Base-by-base conservation (phyloP, 2,797 vertebrate species). In the Merluccius polli region DNA sequence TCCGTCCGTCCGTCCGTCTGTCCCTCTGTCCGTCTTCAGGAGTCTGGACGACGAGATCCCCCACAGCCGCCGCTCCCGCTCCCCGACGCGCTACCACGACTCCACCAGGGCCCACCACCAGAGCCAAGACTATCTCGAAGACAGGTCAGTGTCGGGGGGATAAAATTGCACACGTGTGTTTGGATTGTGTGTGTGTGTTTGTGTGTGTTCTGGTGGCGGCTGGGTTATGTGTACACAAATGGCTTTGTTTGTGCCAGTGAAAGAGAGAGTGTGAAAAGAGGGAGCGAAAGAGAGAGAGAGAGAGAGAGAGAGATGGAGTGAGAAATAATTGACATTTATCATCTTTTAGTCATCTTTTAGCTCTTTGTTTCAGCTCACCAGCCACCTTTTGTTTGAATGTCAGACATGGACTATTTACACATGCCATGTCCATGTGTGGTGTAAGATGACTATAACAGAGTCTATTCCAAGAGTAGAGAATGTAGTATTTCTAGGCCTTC, bases 31-130 rank as follows among this genome's bases (percentile, higher is more conserved):
- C 33, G 13, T 73, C 32, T 21, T 8, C 83, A 98, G 97, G 95
- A 99, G 98, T 93, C 93, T 99, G 93, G 97, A 98, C 91, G 97
- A 99, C 92, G 97, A 98, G 93, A 96, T 96, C 90, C 94, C 97
- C 92, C 96, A 96, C 82, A 90, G 91, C 80, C 95, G 96, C 85
- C 94, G 95, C 86, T 98, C 97, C 82, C 97, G 97, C 80, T 98
- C 97, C 89, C 98, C 98, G 71, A 96, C 95, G 70, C 95, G 96
- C 90, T 94, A 96, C 94, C 94, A 96, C 72, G 96, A 98, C 88
- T 90, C 95, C 88, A 92, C 92, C 87, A 93, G 95, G 93, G 93
- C 93, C 84, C 92, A 92, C 72, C 85, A 87, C 74, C 87, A 89
- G 74, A 91, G 92, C 76, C 88, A 90, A 48, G 92, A 97, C 86